These are phyloP conservation scores for Bolborhynchus lineola DNA, from an alignment of 2,113 vertebrate genomes.

Conservation along the genomic window DNA sequence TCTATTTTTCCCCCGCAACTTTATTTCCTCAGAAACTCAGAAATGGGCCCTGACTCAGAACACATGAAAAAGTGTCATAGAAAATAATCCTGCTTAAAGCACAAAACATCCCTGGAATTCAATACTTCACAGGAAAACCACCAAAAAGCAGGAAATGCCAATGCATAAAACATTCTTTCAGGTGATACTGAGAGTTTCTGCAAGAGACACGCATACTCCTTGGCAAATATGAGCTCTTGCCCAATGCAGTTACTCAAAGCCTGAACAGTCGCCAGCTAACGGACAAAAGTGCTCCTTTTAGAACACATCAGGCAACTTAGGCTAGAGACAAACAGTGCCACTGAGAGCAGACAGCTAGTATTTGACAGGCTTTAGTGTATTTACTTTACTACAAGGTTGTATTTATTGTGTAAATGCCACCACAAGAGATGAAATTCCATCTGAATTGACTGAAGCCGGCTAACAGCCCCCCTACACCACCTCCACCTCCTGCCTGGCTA, in stretches of 20 bases:
- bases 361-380: neutral
- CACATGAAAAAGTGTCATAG: neutral
- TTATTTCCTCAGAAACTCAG: neutral
- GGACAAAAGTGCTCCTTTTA: neutral
- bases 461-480: neutral
- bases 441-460: neutral
- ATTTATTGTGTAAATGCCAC: neutral
- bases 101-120: neutral
- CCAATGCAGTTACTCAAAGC: neutral
- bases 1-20: rapidly evolving
- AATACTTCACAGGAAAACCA: neutral
- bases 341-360: neutral
- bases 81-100: neutral
- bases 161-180: neutral
- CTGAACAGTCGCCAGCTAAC: neutral
- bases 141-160: neutral
- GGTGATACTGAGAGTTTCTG: neutral
- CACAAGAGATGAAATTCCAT: neutral
- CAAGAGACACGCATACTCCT: neutral
- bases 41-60: neutral
- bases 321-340: neutral
- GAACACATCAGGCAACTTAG: neutral
- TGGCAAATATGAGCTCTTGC: neutral
- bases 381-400: neutral
- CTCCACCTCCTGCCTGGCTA: too few relatives aligned